phyloP scores from a whole-genome alignment of 2,113 vertebrate genomes.

The Struthidea cinerea region DNA sequence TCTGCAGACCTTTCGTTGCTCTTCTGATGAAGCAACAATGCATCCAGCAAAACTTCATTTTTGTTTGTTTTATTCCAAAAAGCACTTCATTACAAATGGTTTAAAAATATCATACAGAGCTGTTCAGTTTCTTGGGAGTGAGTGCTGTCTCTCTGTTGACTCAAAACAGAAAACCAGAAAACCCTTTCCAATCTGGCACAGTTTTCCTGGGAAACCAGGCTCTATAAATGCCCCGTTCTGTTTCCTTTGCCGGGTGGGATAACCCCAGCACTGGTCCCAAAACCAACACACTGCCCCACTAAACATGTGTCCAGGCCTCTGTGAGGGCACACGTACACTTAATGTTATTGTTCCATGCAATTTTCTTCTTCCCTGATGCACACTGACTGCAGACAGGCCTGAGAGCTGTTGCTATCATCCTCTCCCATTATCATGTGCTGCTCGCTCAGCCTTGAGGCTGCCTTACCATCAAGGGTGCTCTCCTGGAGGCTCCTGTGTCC shows the following conservation, averaged over 20 bases:
- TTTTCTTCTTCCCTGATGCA: not conserved
- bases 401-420: not conserved
- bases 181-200: not conserved
- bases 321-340: rapidly evolving
- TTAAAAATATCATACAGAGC: not conserved
- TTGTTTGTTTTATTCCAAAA: conserved; percentile 36
- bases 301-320: not conserved
- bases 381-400: not conserved
- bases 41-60: not conserved
- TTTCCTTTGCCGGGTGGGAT: not conserved
- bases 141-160: not conserved
- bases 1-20: not conserved
- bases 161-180: not conserved
- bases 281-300: not conserved
- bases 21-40: not conserved
- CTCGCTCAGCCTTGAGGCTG: not conserved
- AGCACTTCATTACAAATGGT: not conserved
- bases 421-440: not conserved
- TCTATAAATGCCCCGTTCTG: not conserved
- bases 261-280: not conserved
- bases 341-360: rapidly evolving
- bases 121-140: not conserved
- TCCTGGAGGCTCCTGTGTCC: not conserved
- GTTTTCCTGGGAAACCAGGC: not conserved
- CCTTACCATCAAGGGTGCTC: not conserved